Evolutionary conservation across 2,797 vertebrate species (phyloP), one percentile per base, ranked within the genome.

Genomic region (Notolabrus celidotus): DNA sequence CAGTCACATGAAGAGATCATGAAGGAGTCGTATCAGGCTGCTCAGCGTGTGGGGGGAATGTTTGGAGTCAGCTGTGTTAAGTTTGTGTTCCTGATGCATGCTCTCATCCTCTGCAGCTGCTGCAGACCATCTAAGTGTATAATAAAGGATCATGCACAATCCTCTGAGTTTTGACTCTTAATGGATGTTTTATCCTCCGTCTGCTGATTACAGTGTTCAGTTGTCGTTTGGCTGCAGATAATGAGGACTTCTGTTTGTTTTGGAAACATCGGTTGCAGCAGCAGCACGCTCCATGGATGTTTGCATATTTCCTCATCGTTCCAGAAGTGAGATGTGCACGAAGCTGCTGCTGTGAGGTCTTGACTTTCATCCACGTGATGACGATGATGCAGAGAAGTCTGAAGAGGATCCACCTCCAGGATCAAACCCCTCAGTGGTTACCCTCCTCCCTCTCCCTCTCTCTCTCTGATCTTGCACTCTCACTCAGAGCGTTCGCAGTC

Each of bases 1-100:
- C 36, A 53, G 67, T 61, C 77, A 66, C 70, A 47, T 68, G 78
- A 54, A 31, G 69, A 60, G 59, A 59, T 38, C 58, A 79, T 56
- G 55, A 75, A 36, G 10, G 29, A n/a, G n/a, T n/a, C n/a, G n/a
- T n/a, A n/a, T n/a, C n/a, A n/a, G 12, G 11, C 36, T 2, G 34
- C 36, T 12, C 34, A 36, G 34, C 12, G 2, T 36, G 10, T 12
- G 29, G 29, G 33, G 11, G 34, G 33, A 7, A 10, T 10, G 33
- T 10, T 34, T 31, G 4, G 29, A 31, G 5, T 31, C 29, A 9
- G 29, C n/a, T 27, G 27, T 27, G 27, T 6, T 27, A 27, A 27
- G 29, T 31, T 8, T 6, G 1, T 31, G 29, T 8, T 29, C 31
- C 5, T 4, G 29, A 27, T 27, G 27, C 6, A 27, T 27, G 27